These are phyloP conservation scores for Chrysopilus asiliformis DNA, from an alignment of 2,888 invertebrate species.

Conservation along the genomic window DNA sequence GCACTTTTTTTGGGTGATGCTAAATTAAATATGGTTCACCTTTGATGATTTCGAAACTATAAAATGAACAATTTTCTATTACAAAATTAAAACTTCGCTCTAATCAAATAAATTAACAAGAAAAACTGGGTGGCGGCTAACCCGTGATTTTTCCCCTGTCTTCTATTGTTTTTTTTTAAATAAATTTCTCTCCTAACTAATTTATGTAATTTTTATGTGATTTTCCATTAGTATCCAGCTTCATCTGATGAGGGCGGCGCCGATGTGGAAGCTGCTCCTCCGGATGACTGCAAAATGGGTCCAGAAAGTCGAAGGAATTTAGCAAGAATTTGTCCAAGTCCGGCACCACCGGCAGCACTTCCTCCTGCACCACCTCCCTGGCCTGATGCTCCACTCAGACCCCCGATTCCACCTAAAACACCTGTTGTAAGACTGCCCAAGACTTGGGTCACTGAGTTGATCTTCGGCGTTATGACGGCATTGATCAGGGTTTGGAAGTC, in stretches of 20 bases:
- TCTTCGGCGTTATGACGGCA: slow-evolving; percentile 55
- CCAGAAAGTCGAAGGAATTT: slow-evolving; percentile 34
- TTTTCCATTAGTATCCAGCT: slow-evolving; percentile 28
- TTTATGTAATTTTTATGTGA: slow-evolving; percentile 6
- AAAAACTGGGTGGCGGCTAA: too few species aligned
- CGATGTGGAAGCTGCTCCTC: slow-evolving; percentile 22
- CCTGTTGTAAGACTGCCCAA: slow-evolving; percentile 48
- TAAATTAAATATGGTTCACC: too few species aligned
- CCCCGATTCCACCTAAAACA: slow-evolving; percentile 39
- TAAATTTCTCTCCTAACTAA: neutral
- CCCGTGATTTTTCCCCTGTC: too few species aligned
- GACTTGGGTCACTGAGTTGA: slow-evolving; percentile 54
- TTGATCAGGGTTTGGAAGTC: slow-evolving; percentile 51
- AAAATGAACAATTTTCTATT: too few species aligned
- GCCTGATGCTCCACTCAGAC: slow-evolving; percentile 37
- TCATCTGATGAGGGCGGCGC: slow-evolving; percentile 27
- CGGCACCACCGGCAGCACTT: slow-evolving; percentile 22
- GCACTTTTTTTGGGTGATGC: too few species aligned
- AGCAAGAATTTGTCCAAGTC: slow-evolving; percentile 31
- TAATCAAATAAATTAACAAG: too few species aligned
- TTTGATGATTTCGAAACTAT: too few species aligned
- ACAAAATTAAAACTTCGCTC: too few species aligned
- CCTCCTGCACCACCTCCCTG: slow-evolving; percentile 35
- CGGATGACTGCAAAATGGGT: slow-evolving; percentile 34
- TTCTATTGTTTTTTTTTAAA: too few species aligned